Conservation (phyloP, 2,888 invertebrate genomes). For the Ectemnius cavifrons region DNA sequence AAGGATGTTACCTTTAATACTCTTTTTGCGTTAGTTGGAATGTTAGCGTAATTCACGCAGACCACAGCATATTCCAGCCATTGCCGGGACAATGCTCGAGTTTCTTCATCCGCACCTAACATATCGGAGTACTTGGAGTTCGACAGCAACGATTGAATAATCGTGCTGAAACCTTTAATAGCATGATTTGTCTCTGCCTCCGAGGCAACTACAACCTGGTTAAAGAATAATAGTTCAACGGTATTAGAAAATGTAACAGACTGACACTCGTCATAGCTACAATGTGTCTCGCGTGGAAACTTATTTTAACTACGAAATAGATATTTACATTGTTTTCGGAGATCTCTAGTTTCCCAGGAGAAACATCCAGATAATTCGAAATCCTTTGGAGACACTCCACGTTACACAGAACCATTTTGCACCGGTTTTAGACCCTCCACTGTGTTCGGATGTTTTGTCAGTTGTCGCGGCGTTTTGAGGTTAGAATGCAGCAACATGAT, state of each 20-base stretch:
- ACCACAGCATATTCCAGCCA: conserved; percentile 84
- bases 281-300: background rate
- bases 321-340: conserved; percentile 70
- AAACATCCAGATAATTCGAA: conserved; percentile 68
- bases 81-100: conserved; percentile 76
- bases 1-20: conserved; percentile 78
- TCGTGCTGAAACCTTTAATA: conserved; percentile 71
- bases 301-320: conserved; percentile 13
- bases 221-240: background rate
- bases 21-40: conserved; percentile 77
- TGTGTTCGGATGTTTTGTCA: background rate
- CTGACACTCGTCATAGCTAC: too few species aligned
- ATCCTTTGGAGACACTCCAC: conserved; percentile 71
- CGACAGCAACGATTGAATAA: conserved; percentile 67
- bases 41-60: conserved; percentile 80
- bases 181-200: conserved; percentile 58
- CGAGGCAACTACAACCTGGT: conserved; percentile 62
- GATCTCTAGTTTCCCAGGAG: conserved; percentile 63
- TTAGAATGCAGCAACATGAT: too few species aligned
- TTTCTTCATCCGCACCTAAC: conserved; percentile 66
- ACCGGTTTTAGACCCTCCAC: background rate
- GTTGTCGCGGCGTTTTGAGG: too few species aligned
- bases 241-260: background rate
- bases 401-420: conserved; percentile 71
- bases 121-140: conserved; percentile 64